Conservation (phyloP, 2,113 vertebrate species). For the Bucco capensis region DNA sequence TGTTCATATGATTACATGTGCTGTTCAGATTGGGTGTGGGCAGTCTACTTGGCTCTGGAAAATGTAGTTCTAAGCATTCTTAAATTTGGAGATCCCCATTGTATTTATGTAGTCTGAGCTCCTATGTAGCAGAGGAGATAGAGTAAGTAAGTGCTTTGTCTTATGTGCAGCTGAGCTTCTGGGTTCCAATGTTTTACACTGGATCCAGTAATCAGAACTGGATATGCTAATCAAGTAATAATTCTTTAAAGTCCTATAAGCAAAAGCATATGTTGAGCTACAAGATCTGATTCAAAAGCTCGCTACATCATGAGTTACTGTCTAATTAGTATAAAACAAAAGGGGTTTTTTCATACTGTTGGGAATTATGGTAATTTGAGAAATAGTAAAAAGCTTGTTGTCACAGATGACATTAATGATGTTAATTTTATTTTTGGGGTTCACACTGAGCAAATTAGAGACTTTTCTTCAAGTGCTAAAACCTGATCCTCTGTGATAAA, state of each 20-base stretch:
- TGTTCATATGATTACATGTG: not conserved
- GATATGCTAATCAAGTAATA: not conserved
- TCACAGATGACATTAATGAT: not conserved
- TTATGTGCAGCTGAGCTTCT: not conserved
- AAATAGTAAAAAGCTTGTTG: not conserved
- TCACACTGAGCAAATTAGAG: not conserved
- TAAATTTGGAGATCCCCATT: not conserved
- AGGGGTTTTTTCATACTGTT: not conserved
- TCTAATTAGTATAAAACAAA: not conserved
- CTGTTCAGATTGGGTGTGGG: not conserved
- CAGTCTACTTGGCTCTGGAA: not conserved
- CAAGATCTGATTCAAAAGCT: not conserved
- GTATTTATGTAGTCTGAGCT: not conserved
- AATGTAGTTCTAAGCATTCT: fast-evolving
- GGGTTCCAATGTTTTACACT: not conserved
- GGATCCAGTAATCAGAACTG: not conserved
- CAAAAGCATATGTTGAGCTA: not conserved
- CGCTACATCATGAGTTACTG: not conserved
- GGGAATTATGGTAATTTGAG: too few relatives aligned
- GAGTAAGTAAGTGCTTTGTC: not conserved
- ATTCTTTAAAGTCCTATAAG: not conserved
- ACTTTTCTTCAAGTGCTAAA: not conserved
- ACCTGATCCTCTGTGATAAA: not conserved
- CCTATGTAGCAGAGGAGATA: not conserved
- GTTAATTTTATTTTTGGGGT: not conserved